Base-by-base conservation (phyloP, 2,888 invertebrate genomes). In the Polydrusus pterygomalis region DNA sequence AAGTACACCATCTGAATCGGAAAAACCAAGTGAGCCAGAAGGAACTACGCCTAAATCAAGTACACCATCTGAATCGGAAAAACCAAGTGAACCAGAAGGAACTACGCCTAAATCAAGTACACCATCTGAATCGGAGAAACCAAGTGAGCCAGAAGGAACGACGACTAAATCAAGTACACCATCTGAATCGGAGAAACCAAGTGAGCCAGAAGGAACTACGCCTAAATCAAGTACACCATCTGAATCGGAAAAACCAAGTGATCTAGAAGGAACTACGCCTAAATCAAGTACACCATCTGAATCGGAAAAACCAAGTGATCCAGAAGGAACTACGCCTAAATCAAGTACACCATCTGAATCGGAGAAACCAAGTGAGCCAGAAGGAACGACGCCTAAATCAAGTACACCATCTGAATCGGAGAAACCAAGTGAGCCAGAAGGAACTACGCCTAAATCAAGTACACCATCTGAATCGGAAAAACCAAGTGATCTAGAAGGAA, bases 361-460 rank as follows among this genome's bases (percentile, higher is more conserved):
- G 13, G 43, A 64, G 40, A 62, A 67, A 38, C 58, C 73, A 15
- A 64, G 54, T 54, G 54, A 71, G 34, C 43, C 64, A 18, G 18
- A 13, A 25, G 49, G 60, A 45, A 71, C n/a, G 20, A 64, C 67
- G 6, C 56, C 73, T 9, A 51, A 73, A 60, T n/a, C 70, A 62
- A 62, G 40, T 15, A 63, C 62, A 8, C 34, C 62, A 45, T 11
- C 54, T n/a, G 54, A 25, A 0, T 54, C 54, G 2, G 54, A 54
- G n/a, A 54, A 54, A 25, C 40, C 17, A 15, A 67, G 51, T 51
- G 67, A 67, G 17, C 40, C 70, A n/a, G 34, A 20, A 70, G 70
- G 45, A 49, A 62, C 47, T 34, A 67, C 67, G 2, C 67, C 67
- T 11, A 56, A 69, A 49, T 11, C 70, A 3, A 60, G 20, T 18